Base-by-base conservation (phyloP, 2,888 invertebrate species). In the Dexiosoma caninum region DNA sequence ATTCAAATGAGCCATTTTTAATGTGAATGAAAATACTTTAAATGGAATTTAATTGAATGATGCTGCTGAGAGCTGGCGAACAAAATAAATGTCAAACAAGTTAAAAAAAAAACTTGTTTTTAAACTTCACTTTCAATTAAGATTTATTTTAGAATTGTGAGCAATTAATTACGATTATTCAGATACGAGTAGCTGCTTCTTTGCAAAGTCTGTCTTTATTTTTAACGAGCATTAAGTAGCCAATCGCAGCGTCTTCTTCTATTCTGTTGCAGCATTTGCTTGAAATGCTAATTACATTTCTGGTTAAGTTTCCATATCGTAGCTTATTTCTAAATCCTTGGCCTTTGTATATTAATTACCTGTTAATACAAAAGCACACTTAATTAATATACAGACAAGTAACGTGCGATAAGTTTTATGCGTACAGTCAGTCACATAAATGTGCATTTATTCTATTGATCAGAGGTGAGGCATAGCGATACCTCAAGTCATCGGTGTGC, bases 1-100 rank as follows among this genome's bases (percentile, higher is more conserved):
- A 75, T 40, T 59, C 49, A 49, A 66, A 30, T 57, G 49, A 66
- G 37, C 46, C 12, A 19, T 5, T 57, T 66, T 66, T 66, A 46
- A 66, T 57, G 35, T 57, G 49, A 14, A 8, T 37, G 8, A 21
- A 21, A 49, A n/a, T 37, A 14, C 9, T 37, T 57, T 49, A 49
- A 71, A 37, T 59, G 27, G 30, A 19, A 21, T 60, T 60, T 51
- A 71, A 49, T 59, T 37, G 23, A 21, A 19, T 37, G 14, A 19
- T 27, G 14, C 35, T 10, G 40, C 0, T 6, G 2, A 2, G 53
- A 40, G 16, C 12, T 12, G 1, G 21, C 19, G 19, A 9, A 7
- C 16, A 62, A 40, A 14, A 42, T 14, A 7, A 35, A 32, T 42
- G n/a, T 42, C 16, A 32, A 53, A 32, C 42, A 21, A 0, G n/a